Conservation (phyloP, 2,888 invertebrate genomes). For the Shargacucullia verbasci region DNA sequence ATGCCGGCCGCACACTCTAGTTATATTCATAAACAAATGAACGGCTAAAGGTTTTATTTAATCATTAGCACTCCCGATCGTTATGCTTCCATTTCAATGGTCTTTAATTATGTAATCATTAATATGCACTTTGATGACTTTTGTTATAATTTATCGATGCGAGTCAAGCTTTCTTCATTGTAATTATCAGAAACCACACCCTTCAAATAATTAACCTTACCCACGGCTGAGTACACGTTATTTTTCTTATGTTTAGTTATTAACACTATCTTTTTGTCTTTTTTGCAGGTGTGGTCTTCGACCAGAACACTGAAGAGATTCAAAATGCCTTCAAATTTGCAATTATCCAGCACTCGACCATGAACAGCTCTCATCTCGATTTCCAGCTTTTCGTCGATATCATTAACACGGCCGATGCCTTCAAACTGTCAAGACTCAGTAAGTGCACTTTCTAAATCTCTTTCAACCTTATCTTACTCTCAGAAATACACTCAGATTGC, state of each 20-base stretch:
- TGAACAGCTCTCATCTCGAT: conserved; percentile 93
- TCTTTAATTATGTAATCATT: conserved; percentile 28
- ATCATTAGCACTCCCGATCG: conserved; percentile 53
- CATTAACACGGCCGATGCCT: conserved; percentile 97
- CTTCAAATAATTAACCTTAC: no score
- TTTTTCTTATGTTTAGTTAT: no score
- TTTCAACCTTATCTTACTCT: not conserved
- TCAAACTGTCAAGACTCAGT: conserved; percentile 96
- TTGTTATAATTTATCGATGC: conserved; percentile 16
- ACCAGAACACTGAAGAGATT: conserved; percentile 95
- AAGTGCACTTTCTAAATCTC: conserved; percentile 83
- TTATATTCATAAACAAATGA: conserved; percentile 68
- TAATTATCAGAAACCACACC: not conserved
- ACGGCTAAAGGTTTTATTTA: conserved; percentile 65
- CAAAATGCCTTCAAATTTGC: conserved; percentile 96
- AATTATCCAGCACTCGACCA: conserved; percentile 93
- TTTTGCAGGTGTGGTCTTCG: conserved; percentile 93
- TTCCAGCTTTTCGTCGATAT: conserved; percentile 95
- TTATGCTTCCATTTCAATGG: conserved; percentile 35
- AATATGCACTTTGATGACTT: conserved; percentile 9
- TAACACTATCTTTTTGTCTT: conserved; percentile 4
- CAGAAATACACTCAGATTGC: not conserved
- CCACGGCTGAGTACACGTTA: no score
- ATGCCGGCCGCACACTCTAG: conserved; percentile 70
- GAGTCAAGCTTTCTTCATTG: conserved; percentile 8